These are phyloP conservation scores for Drosophila kepulauana DNA, from an alignment of 1,140 invertebrate species.

Conservation along the genomic window DNA sequence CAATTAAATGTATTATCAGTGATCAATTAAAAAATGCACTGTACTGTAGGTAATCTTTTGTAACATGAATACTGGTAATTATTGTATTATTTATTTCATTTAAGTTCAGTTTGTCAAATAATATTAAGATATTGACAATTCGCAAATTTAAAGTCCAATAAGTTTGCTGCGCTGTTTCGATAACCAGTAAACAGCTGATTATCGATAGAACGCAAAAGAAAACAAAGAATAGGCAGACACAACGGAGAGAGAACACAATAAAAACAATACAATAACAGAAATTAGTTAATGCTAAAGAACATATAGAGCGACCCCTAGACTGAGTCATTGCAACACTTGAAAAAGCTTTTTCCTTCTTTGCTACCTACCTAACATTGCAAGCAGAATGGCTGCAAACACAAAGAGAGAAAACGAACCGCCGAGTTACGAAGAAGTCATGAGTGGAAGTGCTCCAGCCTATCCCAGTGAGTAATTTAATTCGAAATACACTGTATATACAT, in stretches of 20 bases:
- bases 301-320: constrained; percentile 1
- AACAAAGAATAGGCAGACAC: constrained; percentile 23
- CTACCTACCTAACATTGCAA: not conserved
- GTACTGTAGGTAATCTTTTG: no score
- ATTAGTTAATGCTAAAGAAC: constrained; percentile 14
- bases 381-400: constrained; percentile 30
- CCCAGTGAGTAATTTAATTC: constrained; percentile 22
- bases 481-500: no score
- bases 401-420: constrained; percentile 61
- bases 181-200: constrained; percentile 34
- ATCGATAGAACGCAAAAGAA: constrained; percentile 37
- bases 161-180: constrained; percentile 6
- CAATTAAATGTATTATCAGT: no score
- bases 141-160: no score
- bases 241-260: constrained; percentile 26
- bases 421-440: constrained; percentile 74
- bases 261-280: constrained; percentile 35
- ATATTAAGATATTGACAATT: no score
- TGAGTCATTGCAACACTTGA: constrained; percentile 26
- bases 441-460: constrained; percentile 23
- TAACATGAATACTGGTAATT: no score
- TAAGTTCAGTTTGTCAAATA: no score
- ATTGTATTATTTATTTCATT: no score
- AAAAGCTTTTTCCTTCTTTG: constrained; percentile 7
- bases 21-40: no score